These are phyloP conservation scores for Cataglyphis livida DNA, from an alignment of 2,888 invertebrate species.

Conservation along the genomic window DNA sequence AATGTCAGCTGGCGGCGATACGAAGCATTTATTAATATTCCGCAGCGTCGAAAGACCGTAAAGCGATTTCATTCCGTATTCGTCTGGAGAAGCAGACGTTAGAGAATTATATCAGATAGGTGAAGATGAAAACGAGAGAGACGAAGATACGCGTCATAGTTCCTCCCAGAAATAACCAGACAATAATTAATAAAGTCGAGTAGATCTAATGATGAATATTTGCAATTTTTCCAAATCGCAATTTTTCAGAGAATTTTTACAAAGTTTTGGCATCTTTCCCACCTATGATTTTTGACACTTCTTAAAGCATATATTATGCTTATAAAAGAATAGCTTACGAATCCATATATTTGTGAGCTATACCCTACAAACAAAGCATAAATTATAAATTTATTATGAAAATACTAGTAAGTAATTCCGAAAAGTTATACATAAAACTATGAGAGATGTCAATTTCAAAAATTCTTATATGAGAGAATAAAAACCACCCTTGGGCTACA, in stretches of 20 bases:
- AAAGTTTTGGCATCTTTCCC: neutral
- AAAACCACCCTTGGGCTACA: slow-evolving; percentile 7
- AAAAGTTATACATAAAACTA: neutral
- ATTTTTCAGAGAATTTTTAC: neutral
- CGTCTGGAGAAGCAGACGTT: slow-evolving; percentile 47
- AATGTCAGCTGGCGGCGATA: slow-evolving; percentile 38
- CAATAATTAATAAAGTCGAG: no score
- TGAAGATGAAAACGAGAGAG: slow-evolving; percentile 20
- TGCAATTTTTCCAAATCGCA: neutral
- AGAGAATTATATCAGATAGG: slow-evolving; percentile 41
- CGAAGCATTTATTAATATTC: slow-evolving; percentile 49
- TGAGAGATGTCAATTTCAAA: slow-evolving; percentile 5
- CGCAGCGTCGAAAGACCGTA: slow-evolving; percentile 33
- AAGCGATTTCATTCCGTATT: slow-evolving; percentile 50
- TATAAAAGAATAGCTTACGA: neutral
- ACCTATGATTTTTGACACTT: neutral
- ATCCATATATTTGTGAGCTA: neutral
- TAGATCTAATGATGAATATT: neutral
- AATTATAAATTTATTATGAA: neutral
- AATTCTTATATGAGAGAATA: neutral
- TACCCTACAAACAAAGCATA: neutral
- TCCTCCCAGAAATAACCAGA: neutral
- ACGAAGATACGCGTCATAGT: neutral
- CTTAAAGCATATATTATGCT: neutral
- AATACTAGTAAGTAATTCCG: neutral